These are phyloP conservation scores for Plebejus melissa DNA, from an alignment of 2,888 invertebrate species.

Conservation along the genomic window DNA sequence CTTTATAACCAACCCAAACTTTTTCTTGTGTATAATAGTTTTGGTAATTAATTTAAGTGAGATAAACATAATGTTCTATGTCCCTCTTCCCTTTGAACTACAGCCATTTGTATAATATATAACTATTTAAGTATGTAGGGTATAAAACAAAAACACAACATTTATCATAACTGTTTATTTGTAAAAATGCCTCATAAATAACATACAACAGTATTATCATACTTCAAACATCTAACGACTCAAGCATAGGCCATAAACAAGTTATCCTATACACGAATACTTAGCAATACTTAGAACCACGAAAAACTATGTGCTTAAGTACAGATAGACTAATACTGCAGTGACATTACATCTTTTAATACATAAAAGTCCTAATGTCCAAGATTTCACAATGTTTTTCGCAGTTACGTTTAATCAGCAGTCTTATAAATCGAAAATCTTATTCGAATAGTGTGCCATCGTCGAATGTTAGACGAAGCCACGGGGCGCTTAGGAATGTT, in stretches of 20 bases:
- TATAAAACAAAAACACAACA: constrained; percentile 29
- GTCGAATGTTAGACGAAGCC: constrained; percentile 35
- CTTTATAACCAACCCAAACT: too few species aligned
- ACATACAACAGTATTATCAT: constrained; percentile 48
- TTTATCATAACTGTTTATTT: constrained; percentile 57
- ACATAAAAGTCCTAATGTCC: constrained; percentile 15
- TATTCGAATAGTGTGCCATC: constrained; percentile 33
- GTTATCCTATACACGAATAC: constrained; percentile 47
- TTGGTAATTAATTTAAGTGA: too few species aligned
- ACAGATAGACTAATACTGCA: constrained; percentile 23
- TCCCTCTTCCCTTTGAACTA: too few species aligned
- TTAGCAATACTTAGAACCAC: constrained; percentile 47
- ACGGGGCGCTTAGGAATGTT: constrained; percentile 41
- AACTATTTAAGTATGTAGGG: not conserved
- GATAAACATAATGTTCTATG: too few species aligned
- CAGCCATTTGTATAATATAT: not conserved
- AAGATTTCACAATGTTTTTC: constrained; percentile 31
- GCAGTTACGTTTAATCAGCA: constrained; percentile 46
- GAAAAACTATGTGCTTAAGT: constrained; percentile 42
- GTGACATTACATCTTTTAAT: constrained; percentile 16
- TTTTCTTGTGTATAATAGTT: too few species aligned
- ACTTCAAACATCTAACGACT: constrained; percentile 50
- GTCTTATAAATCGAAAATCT: constrained; percentile 56
- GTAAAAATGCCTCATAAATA: constrained; percentile 74
- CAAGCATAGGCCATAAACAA: constrained; percentile 44